These are phyloP conservation scores for Chrysopa pallens DNA, from an alignment of 1,140 invertebrate species.

Conservation along the genomic window DNA sequence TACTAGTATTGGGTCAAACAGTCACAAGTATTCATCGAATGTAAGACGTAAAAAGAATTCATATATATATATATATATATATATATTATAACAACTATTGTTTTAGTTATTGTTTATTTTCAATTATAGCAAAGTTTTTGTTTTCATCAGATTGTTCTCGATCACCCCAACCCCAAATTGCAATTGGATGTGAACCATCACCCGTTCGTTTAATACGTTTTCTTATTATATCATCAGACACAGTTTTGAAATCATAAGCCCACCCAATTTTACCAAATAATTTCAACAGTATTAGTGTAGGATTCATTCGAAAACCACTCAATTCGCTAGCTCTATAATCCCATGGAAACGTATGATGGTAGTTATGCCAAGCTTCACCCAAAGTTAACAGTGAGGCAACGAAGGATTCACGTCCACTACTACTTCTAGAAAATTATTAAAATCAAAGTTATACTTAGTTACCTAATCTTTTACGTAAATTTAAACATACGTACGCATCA, in stretches of 20 bases:
- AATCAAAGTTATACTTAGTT: no score
- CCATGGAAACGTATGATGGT: slow-evolving; percentile 81
- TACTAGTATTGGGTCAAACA: no score
- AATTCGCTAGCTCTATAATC: slow-evolving; percentile 48
- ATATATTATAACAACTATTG: no score
- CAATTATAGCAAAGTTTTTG: slow-evolving; percentile 17
- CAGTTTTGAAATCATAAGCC: slow-evolving; percentile 56
- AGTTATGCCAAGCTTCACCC: slow-evolving; percentile 73
- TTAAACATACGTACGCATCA: slow-evolving; percentile 45
- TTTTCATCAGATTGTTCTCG: slow-evolving; percentile 53
- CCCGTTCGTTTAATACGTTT: slow-evolving; percentile 43
- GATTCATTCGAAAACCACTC: slow-evolving; percentile 40
- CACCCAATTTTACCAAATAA: slow-evolving; percentile 53
- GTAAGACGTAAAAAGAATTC: no score
- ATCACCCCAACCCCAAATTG: slow-evolving; percentile 71
- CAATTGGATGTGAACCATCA: slow-evolving; percentile 39
- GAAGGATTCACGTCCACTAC: slow-evolving; percentile 40
- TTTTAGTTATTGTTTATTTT: no score
- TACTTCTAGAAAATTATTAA: slow-evolving; percentile 27
- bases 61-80: no score
- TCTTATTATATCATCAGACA: slow-evolving; percentile 39
- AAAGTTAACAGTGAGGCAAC: slow-evolving; percentile 28
- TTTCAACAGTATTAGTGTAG: slow-evolving; percentile 68
- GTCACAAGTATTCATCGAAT: no score
- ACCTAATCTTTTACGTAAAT: no score